Base-by-base conservation (phyloP, 1,140 invertebrate genomes). In the Drosophila triauraria region DNA sequence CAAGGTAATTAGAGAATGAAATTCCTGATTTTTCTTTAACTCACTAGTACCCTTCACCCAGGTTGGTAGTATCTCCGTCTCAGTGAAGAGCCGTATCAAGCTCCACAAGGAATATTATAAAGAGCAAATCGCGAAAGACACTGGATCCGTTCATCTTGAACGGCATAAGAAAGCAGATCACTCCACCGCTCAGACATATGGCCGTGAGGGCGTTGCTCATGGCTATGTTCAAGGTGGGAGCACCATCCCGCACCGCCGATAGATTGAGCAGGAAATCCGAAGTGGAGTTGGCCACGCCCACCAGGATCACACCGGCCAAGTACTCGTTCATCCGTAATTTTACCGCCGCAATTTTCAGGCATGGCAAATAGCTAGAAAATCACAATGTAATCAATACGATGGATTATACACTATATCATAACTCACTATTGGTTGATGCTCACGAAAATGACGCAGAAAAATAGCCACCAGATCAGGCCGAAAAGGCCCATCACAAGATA, bases 231-330 rank as follows among this genome's bases (percentile, higher is more conserved):
- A 84, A 61, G 8, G 62, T 40, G 0, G 64, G 38, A 0, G 67
- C 27, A 2, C 25, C 27, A 0, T 10, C 15, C 2, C 69, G 43
- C 0, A 68, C 61, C 3, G 80, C 50, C 50, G 82, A 43, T 23
- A 84, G 10, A 20, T 84, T 84, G 7, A 70, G 60, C 7, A 87
- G 3, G 8, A 88, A 4, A 23, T 87, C 84, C 1, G 80, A 46
- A 1, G 69, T 67, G 0, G 68, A 40, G 2, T 72, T 84, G 23
- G 46, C 61, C 46, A 84, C 53, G 25, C 53, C 68, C 27, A 87
- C 17, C 0, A 87, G 20, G 0, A 78, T 65, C 7, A 64, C 80
- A 0, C 84, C 84, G 0, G 84, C 78, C 38, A 87, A 13, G 15
- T 80, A 67, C 30, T 87, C 85, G 43, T 74, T 87, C 54, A 87